Percentiles rank a stretch among this genome's conserved stretches.
These are phyloP conservation scores for Charadrius vociferus DNA, from an alignment of 2,113 vertebrate genomes.

Conservation along the genomic window DNA sequence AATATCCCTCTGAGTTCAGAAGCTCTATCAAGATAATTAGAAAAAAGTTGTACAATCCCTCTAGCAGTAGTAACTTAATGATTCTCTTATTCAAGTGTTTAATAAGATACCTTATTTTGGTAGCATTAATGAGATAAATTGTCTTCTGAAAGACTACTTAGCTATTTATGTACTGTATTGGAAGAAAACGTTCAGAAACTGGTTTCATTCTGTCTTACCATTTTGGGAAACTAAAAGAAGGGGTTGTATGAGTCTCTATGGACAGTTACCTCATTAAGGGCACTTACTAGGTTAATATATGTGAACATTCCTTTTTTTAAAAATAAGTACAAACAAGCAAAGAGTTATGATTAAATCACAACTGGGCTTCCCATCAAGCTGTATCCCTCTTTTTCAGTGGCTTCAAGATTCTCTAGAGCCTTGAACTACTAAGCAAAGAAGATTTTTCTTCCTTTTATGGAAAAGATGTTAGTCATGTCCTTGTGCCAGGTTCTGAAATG, in stretches of 20 bases:
- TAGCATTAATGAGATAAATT: background rate
- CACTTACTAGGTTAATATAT: background rate
- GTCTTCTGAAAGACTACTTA: background rate
- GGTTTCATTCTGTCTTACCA: background rate
- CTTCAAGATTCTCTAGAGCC: background rate
- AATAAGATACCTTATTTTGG: background rate
- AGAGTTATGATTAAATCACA: background rate
- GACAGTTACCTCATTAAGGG: background rate
- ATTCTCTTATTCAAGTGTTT: background rate
- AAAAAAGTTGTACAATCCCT: background rate
- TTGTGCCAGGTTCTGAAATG: background rate
- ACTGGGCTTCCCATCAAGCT: background rate
- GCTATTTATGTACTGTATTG: background rate
- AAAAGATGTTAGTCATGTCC: background rate
- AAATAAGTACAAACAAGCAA: background rate
- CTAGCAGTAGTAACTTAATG: background rate
- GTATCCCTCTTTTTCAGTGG: background rate
- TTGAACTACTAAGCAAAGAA: background rate
- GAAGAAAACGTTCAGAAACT: background rate
- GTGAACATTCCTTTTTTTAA: background rate
- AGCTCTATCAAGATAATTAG: background rate
- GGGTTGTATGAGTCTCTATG: background rate
- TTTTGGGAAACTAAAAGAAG: background rate
- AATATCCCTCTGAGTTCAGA: background rate
- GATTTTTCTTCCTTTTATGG: constrained; percentile 9